Evolutionary conservation across 2,113 vertebrate species (phyloP).

Genomic region (Actinemys pallida): DNA sequence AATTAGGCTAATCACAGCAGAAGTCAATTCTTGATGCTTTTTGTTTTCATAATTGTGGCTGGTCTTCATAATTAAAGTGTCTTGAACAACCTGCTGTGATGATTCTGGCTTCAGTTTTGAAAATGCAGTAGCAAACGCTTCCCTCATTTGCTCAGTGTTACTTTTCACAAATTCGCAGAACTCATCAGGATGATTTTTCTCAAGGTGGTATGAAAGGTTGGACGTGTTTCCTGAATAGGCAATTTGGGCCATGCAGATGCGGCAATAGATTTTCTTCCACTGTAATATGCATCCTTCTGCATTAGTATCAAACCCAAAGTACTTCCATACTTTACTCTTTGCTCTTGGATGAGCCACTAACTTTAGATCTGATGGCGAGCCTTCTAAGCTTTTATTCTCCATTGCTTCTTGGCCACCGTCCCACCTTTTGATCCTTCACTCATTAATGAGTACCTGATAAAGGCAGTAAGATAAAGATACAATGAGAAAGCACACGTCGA

Average conservation of each 20-base stretch:
- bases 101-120: constrained; percentile 85
- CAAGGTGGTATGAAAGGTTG: constrained; percentile 92
- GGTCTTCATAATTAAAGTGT: constrained; percentile 76
- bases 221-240: constrained; percentile 93
- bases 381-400: constrained; percentile 85
- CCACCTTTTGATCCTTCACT: constrained; percentile 80
- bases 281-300: constrained; percentile 91
- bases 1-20: constrained; percentile 83
- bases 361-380: constrained; percentile 85
- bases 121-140: constrained; percentile 85
- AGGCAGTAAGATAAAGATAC: constrained; percentile 86
- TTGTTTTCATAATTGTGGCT: constrained; percentile 77
- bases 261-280: constrained; percentile 92
- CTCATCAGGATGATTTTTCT: constrained; percentile 89
- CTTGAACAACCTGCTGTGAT: constrained; percentile 74
- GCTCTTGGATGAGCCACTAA: constrained; percentile 91
- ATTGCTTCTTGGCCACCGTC: constrained; percentile 81
- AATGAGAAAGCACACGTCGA: constrained; percentile 77
- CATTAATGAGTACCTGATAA: constrained; percentile 88
- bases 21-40: constrained; percentile 85
- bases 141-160: constrained; percentile 89
- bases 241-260: constrained; percentile 91
- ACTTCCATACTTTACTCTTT: constrained; percentile 95
- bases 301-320: constrained; percentile 93
- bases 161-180: constrained; percentile 91